Evolutionary conservation across 2,888 invertebrate genomes (phyloP), one percentile per base, ranked within the genome.

Genomic region (Pocota personata): DNA sequence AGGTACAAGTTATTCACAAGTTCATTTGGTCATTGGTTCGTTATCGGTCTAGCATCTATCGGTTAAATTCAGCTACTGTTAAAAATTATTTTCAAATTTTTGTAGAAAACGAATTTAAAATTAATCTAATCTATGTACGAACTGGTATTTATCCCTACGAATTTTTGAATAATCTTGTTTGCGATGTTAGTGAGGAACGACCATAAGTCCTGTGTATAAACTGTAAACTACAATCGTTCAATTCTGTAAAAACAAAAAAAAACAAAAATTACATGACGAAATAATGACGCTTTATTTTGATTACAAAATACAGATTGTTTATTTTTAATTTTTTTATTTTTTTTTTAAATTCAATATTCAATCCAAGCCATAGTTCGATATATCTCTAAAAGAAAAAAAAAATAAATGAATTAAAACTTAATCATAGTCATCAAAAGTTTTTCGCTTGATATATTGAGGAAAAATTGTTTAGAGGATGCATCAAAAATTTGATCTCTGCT

Each of bases 261-360:
- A 69, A 46, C 7, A 8, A 14, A 48, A 72, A 46, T 37, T 21
- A 71, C 71, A 71, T 57, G 46, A 72, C 48, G 10, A 50, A 60
- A 60, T 37, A 57, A 71, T 43, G 71, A 72, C 48, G 62, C 71
- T 71, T 71, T 71, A 46, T 35, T 71, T 71, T 43, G 43, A 69
- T 55, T 55, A 57, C 46, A 37, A 30, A 30, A 40, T 40, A 5
- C 62, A 50, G 19, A 37, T 48, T 60, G 62, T 62, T 46, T 32
- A 43, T 32, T 24, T 57, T 58, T 58, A 10, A 27, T 67, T 37
- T 27, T 46, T n/a, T n/a, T n/a, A n/a, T 37, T 72, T 50, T 72
- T 60, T 46, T 21, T 21, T 8, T 57, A n/a, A 21, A 35, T 46
- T n/a, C 35, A 21, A 40, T 40, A 37, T 40, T 37, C 24, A 21